Base-by-base conservation (phyloP, 2,797 vertebrate genomes). In the Sebastes minor region DNA sequence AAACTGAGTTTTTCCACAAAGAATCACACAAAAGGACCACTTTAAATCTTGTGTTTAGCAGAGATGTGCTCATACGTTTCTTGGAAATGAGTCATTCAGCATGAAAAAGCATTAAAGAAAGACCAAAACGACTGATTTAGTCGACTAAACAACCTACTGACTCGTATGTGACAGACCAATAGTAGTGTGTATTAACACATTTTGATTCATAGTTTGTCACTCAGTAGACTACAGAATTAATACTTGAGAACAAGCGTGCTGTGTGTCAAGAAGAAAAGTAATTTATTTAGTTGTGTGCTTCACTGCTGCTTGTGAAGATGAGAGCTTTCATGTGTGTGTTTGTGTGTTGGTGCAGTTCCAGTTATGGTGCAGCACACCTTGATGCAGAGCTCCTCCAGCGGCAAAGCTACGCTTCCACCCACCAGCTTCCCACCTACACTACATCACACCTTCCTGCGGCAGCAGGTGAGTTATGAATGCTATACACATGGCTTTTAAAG, bases 321-420 rank as follows among this genome's bases (percentile, higher is more conserved):
- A 68, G 11, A 27, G 4, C 2, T 66, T 6, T 66, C 1, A 74
- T 20, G 32, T 60, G 2, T 65, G 23, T 78, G 20, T 85, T 70
- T 84, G 16, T 90, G 70, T 94, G 71, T 91, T 78, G n/a, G 62
- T 84, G n/a, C 91, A 97, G 97, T 92, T 95, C 97, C 95, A 98
- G 96, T 96, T 99, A 99, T 98, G 97, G 97, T 96, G 95, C 96
- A 88, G 95, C 97, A 83, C 97, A 97, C 83, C 96, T 98, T 85
- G 98, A 99, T 94, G 91, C 97, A 67, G 97, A 99, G 91, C 96
- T 97, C 90, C 96, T 98, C 89, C 98, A 98, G 91, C 96, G 97
- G 91, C 98, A 98, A 91, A 96, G 95, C 80, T 99, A 97, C 85
- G 92, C 96, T 86, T 95, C 97, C 83, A 95, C 96, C 86, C 97